Base-by-base conservation (phyloP, 2,797 vertebrate species). In the Gallinago stenura region DNA sequence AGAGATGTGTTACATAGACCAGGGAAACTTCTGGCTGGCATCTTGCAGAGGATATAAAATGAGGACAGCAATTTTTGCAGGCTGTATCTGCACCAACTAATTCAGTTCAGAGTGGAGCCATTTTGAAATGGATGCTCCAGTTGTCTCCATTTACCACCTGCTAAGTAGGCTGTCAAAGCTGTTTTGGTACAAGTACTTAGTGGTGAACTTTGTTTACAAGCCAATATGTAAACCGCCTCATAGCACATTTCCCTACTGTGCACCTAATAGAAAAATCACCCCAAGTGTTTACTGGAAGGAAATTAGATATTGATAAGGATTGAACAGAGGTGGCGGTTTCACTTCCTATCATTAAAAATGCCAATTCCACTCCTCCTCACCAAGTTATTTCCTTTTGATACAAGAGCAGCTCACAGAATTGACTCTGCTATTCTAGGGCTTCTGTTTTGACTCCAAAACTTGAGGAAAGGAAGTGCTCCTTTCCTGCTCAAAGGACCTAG, bases 241-340 rank as follows among this genome's bases (percentile, higher is more conserved):
- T 22, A 31, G 6, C 31, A 72, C 14, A 46, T 65, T 83, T 69
- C 13, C 25, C 33, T 83, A 19, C 60, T 53, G 20, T 57, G 30
- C 22, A 54, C 7, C 33, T 83, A 66, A 88, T 30, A 76, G 83
- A 92, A 93, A 90, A 90, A 58, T 46, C 80, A 77, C 68, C 28
- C n/a, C 25, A 18, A 46, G 22, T 86, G 25, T 45, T 94, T 86
- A 28, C 18, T 73, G 3, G 14, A 57, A 72, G 56, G 25, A 90
- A 92, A 93, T 65, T 45, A 65, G 31, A 54, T 88, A 86, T 66
- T 73, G 69, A 62, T 90, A 77, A 88, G 37, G 68, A 83, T 80
- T 54, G 68, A 93, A 45, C 14, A 62, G 86, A 46, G 37, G 46
- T 61, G 60, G 51, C 3, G 1, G 4, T 77, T 92, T 93, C 45